phyloP scores from a whole-genome alignment of 2,113 vertebrate species.

The Toxotes jaculatrix region DNA sequence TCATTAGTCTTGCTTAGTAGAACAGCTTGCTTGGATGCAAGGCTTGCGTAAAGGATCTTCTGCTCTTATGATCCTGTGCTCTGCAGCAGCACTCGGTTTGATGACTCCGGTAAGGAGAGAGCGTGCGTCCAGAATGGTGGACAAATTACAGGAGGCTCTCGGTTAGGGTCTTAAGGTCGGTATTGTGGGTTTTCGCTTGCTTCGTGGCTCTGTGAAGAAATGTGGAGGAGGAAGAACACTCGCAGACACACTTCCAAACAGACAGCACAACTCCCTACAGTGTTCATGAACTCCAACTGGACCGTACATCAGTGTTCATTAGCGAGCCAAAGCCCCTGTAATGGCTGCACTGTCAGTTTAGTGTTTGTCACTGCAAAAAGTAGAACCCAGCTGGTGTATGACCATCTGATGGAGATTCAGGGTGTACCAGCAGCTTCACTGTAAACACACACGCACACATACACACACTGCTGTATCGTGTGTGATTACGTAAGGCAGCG shows the following conservation, averaged over 20 bases:
- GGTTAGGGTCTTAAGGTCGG: neutral
- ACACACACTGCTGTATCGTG: conserved; percentile 46
- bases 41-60: neutral
- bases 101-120: conserved; percentile 22
- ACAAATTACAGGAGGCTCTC: neutral
- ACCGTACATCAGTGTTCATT: conserved; percentile 28
- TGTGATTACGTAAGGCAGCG: conserved; percentile 58
- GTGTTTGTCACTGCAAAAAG: conserved; percentile 57
- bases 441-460: conserved; percentile 44
- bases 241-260: neutral
- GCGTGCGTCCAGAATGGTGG: neutral
- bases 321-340: conserved; percentile 39
- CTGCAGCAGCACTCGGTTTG: conserved; percentile 1
- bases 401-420: conserved; percentile 64
- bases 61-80: conserved; percentile 24
- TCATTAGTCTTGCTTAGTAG: conserved; percentile 33
- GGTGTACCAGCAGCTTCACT: conserved; percentile 67
- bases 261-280: neutral
- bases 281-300: conserved; percentile 10
- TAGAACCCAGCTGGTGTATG: conserved; percentile 65
- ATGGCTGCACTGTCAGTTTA: conserved; percentile 51
- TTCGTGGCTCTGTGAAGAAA: neutral
- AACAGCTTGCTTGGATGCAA: conserved; percentile 29
- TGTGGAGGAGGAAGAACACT: neutral
- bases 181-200: neutral